Percentiles rank a stretch among this genome's conserved stretches.
Conservation (phyloP, 2,888 invertebrate species). For the Trypoxylon attenuatum region DNA sequence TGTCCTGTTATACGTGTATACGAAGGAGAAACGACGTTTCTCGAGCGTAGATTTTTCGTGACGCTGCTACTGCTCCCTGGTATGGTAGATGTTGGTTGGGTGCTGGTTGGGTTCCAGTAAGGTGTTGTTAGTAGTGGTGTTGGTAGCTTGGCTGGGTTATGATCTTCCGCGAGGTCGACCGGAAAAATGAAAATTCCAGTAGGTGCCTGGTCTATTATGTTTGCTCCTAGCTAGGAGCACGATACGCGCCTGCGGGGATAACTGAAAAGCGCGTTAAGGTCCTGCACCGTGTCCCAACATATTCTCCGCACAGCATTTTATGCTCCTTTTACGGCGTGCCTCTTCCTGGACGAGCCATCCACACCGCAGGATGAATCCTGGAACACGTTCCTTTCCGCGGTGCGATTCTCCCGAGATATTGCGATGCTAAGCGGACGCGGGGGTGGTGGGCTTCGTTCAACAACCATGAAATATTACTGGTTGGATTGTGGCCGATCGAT, state of each 20-base stretch:
- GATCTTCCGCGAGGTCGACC: constrained; percentile 66
- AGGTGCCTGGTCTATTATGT: constrained; percentile 61
- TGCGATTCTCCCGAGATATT: constrained; percentile 24
- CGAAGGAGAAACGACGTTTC: constrained; percentile 44
- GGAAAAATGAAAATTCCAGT: constrained; percentile 69
- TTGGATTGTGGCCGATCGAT: neutral
- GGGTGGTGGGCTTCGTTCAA: constrained; percentile 3
- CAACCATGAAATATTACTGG: constrained; percentile 3
- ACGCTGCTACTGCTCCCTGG: too few species aligned
- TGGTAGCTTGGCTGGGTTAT: constrained; percentile 45
- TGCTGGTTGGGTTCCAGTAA: neutral
- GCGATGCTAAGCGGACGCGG: constrained; percentile 4
- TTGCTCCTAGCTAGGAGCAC: constrained; percentile 42
- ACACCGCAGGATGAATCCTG: constrained; percentile 25
- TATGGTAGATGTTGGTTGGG: constrained; percentile 30
- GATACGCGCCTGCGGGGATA: constrained; percentile 39
- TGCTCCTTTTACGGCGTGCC: constrained; percentile 53
- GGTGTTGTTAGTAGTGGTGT: constrained; percentile 2
- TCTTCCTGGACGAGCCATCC: constrained; percentile 26
- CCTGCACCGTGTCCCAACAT: constrained; percentile 45
- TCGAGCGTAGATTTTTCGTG: constrained; percentile 56
- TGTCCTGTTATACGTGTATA: too few species aligned
- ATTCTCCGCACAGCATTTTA: constrained; percentile 51
- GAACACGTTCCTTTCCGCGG: constrained; percentile 32
- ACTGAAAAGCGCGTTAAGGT: constrained; percentile 55